A percentile compares a stretch with the other conserved stretches of the same genome.
These are phyloP conservation scores for Brachypalpus laphriformis DNA, from an alignment of 2,888 invertebrate genomes.

Conservation along the genomic window DNA sequence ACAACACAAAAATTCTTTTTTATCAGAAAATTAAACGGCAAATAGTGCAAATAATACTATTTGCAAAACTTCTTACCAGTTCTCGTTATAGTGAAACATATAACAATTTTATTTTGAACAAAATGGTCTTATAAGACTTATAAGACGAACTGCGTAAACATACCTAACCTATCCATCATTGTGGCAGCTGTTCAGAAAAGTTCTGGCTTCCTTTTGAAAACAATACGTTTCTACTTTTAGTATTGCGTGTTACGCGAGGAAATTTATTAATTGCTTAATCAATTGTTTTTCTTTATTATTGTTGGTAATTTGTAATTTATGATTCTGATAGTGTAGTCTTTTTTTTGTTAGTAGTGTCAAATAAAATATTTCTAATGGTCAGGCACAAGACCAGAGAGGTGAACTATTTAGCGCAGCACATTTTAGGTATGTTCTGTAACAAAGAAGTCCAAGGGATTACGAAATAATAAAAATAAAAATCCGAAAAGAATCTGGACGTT, in stretches of 20 bases:
- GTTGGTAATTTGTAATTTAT: not conserved
- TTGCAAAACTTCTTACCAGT: not conserved
- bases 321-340: not conserved
- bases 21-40: not conserved
- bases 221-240: not conserved
- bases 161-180: not conserved
- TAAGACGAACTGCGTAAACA: not conserved
- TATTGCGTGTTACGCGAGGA: slow-evolving; percentile 33
- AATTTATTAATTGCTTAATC: slow-evolving; percentile 30
- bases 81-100: not conserved
- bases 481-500: no score
- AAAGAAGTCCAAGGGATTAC: no score
- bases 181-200: slow-evolving; percentile 1
- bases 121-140: not conserved
- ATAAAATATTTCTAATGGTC: not conserved
- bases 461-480: no score
- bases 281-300: not conserved
- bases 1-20: no score
- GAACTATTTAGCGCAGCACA: not conserved
- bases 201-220: not conserved
- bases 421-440: no score
- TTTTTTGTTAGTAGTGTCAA: not conserved
- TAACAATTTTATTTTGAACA: not conserved
- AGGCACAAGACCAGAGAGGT: not conserved
- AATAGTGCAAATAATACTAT: not conserved